Evolutionary conservation across 37 sponge, comb jelly and placozoan genomes (phyloP).

Genomic region (Mnemiopsis leidyi): DNA sequence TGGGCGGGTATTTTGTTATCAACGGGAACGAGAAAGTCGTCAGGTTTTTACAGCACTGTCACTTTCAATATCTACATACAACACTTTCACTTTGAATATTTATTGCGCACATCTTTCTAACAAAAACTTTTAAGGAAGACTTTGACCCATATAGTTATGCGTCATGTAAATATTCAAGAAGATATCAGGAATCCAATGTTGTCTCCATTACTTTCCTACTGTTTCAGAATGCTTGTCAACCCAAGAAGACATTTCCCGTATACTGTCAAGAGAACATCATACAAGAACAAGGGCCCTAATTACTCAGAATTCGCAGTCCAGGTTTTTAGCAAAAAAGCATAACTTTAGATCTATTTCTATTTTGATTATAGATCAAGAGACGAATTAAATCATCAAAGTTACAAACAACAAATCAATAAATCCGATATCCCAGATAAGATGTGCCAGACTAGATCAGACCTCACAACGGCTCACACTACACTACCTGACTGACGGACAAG

Average conservation of each 20-base stretch:
- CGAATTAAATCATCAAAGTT: no score
- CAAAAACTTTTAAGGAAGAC: no score
- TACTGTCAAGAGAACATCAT: slow-evolving; percentile 77
- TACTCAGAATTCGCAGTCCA: slow-evolving; percentile 90
- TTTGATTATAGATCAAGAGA: no score
- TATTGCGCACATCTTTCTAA: no score
- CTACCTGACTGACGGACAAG: slow-evolving; percentile 88
- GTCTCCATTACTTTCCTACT: neutral
- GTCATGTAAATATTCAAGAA: no score
- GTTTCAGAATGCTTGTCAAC: slow-evolving; percentile 61
- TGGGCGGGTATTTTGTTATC: slow-evolving; percentile 96
- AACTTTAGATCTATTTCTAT: no score
- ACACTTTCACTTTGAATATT: neutral
- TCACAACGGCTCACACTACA: slow-evolving; percentile 82
- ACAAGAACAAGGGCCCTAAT: slow-evolving; percentile 80
- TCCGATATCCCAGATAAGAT: slow-evolving; percentile 27
- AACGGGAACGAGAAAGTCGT: slow-evolving; percentile 92
- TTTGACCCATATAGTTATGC: no score
- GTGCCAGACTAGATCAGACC: slow-evolving; percentile 51
- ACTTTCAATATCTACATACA: neutral
- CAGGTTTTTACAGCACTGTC: no score
- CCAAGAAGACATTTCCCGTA: slow-evolving; percentile 72
- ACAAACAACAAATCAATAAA: no score
- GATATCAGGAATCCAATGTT: no score
- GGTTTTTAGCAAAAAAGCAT: no score